Evolutionary conservation across 23 tunicate species (phyloP).

Genomic region (Clavelina lepadiformis): DNA sequence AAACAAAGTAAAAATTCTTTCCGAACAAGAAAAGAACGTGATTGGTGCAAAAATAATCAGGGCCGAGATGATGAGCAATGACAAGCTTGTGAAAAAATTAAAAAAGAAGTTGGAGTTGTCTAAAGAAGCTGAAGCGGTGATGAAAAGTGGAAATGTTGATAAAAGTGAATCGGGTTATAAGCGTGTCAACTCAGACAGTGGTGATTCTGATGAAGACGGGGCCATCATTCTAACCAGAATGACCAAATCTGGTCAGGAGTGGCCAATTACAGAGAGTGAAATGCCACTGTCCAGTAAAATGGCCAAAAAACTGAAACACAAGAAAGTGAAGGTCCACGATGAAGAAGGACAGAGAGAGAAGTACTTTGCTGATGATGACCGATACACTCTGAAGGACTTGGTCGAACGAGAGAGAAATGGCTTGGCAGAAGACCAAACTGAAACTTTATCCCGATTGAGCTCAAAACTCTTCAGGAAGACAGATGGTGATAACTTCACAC

Average conservation of each 20-base stretch:
- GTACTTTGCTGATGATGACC: constrained; percentile 91
- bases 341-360: constrained; percentile 72
- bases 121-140: constrained; percentile 20
- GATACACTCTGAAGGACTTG: constrained; percentile 56
- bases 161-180: neutral
- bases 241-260: constrained; percentile 63
- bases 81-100: constrained; percentile 38
- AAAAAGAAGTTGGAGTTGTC: constrained; percentile 59
- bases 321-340: constrained; percentile 56
- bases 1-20: constrained; percentile 21
- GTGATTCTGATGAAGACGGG: constrained; percentile 31
- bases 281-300: neutral
- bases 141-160: neutral
- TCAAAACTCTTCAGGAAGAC: constrained; percentile 66
- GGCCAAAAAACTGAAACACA: constrained; percentile 41
- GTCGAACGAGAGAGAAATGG: constrained; percentile 77
- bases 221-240: constrained; percentile 66
- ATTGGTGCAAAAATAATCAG: constrained; percentile 82
- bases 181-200: neutral
- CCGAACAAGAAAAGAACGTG: constrained; percentile 76
- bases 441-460: constrained; percentile 54
- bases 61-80: constrained; percentile 79
- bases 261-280: constrained; percentile 67
- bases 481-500: constrained; percentile 76
- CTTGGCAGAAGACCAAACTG: constrained; percentile 60